Evolutionary conservation across 1,140 invertebrate species (phyloP).

Genomic region (Sinella curviseta): DNA sequence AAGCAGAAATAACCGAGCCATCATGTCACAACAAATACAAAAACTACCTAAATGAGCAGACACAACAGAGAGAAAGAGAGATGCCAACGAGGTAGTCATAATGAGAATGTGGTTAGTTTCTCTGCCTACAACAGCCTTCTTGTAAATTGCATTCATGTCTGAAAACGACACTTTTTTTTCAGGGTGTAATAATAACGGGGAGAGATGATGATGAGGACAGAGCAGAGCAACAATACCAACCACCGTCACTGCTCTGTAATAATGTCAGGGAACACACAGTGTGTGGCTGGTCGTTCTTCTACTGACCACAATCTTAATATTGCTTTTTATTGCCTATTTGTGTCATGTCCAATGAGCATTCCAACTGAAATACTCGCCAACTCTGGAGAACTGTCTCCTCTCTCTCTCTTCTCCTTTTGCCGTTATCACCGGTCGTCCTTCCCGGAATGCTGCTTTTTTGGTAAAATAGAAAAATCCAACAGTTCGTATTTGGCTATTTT

Average conservation of each 20-base stretch:
- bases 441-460: too few species aligned
- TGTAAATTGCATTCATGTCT: background rate
- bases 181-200: background rate
- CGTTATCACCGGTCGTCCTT: too few species aligned
- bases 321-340: background rate
- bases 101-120: slow-evolving; percentile 9
- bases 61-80: too few species aligned
- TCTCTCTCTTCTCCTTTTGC: background rate
- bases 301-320: background rate
- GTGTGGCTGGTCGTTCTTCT: background rate
- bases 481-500: too few species aligned
- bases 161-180: background rate
- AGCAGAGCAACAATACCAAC: too few species aligned
- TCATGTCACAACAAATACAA: background rate
- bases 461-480: too few species aligned
- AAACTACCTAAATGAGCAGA: too few species aligned
- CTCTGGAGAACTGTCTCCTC: background rate
- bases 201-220: too few species aligned
- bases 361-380: background rate
- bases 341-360: background rate
- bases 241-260: too few species aligned
- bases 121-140: background rate
- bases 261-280: too few species aligned
- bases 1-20: background rate
- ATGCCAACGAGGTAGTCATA: too few species aligned